phyloP scores from a whole-genome alignment of 2,797 vertebrate genomes.

The Diceros bicornis region DNA sequence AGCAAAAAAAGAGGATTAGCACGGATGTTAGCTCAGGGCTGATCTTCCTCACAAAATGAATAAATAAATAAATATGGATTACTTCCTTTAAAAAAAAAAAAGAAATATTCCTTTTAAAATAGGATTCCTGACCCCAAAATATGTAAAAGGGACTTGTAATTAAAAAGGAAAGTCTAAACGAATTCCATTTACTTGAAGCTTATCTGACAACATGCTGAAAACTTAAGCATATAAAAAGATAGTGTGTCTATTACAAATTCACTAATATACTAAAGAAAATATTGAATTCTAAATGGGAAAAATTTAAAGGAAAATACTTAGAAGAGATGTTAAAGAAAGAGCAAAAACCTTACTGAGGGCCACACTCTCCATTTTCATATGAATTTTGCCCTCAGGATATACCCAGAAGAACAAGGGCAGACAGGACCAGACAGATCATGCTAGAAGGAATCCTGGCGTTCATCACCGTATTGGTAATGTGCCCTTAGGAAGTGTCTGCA shows the following conservation, averaged over 20 bases:
- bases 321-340: not conserved
- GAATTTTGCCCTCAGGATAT: not conserved
- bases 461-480: not conserved
- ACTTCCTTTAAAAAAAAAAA: not conserved
- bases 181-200: not conserved
- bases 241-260: not conserved
- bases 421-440: not conserved
- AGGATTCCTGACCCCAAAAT: not conserved
- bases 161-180: slow-evolving; percentile 35
- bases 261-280: slow-evolving; percentile 26
- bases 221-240: not conserved
- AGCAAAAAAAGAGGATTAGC: too few species aligned
- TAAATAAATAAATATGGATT: too few species aligned
- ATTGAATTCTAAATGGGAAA: slow-evolving; percentile 33
- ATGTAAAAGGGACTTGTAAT: not conserved
- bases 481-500: not conserved
- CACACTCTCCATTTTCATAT: not conserved
- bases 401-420: not conserved
- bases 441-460: not conserved
- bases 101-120: slow-evolving; percentile 20
- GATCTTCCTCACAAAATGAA: too few species aligned
- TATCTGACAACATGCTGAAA: slow-evolving; percentile 37
- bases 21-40: too few species aligned
- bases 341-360: not conserved
- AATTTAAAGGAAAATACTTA: slow-evolving; percentile 3